Conservation (phyloP, 2,888 invertebrate genomes). For the Cephalotes varians region DNA sequence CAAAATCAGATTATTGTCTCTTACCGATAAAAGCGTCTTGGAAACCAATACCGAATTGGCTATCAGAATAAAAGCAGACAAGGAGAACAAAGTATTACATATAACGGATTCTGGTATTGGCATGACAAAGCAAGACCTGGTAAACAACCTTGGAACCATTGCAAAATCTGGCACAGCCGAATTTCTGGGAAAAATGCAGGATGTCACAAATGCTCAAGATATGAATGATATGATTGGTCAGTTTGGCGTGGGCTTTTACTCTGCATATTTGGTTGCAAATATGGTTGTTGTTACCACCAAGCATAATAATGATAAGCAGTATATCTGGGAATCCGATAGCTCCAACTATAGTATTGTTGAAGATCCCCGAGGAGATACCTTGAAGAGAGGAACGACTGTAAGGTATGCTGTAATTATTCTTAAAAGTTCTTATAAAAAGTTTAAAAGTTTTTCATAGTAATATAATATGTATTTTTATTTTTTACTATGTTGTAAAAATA, state of each 20-base stretch:
- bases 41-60: constrained; percentile 93
- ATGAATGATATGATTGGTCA: constrained; percentile 99
- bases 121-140: constrained; percentile 97
- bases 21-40: constrained; percentile 94
- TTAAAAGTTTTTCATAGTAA: background rate
- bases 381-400: constrained; percentile 96
- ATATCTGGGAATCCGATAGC: constrained; percentile 99
- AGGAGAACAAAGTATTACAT: constrained; percentile 95
- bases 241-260: constrained; percentile 99
- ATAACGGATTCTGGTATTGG: constrained; percentile 99
- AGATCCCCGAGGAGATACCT: constrained; percentile 97
- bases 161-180: constrained; percentile 99
- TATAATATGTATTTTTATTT: background rate
- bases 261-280: constrained; percentile 98
- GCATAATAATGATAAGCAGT: constrained; percentile 96
- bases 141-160: constrained; percentile 99
- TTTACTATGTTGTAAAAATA: background rate
- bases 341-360: constrained; percentile 94
- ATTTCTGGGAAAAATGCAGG: constrained; percentile 96
- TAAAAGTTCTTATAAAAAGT: constrained; percentile 28
- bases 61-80: constrained; percentile 94
- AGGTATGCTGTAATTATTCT: constrained; percentile 86
- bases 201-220: constrained; percentile 89
- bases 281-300: constrained; percentile 98
- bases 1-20: constrained; percentile 97